Evolutionary conservation across 2,888 invertebrate species (phyloP).

Genomic region (Gibbula magus): DNA sequence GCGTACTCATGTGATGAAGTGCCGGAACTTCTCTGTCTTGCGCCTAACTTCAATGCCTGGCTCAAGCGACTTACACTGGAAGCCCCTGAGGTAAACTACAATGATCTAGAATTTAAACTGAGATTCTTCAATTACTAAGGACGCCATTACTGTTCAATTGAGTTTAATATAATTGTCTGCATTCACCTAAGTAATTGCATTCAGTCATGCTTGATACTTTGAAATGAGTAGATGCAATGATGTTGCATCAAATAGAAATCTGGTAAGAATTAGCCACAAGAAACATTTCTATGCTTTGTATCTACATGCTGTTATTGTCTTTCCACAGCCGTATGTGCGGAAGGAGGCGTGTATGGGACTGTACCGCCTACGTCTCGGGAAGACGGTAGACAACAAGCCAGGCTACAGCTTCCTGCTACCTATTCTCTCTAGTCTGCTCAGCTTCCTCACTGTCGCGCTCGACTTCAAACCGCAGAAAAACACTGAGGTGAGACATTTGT

Average conservation of each 20-base stretch:
- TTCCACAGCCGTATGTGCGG: conserved; percentile 84
- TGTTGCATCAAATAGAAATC: too few species aligned
- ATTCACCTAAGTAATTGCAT: not conserved
- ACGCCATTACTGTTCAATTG: too few species aligned
- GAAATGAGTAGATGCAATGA: too few species aligned
- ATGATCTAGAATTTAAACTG: too few species aligned
- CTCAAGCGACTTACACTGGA: conserved; percentile 89
- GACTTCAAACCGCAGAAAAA: conserved; percentile 81
- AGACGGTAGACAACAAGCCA: conserved; percentile 72
- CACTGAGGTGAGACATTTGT: conserved; percentile 53
- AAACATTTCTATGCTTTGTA: too few species aligned
- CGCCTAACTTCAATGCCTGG: conserved; percentile 83
- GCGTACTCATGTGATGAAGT: conserved; percentile 90
- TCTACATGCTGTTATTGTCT: not conserved
- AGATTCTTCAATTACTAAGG: too few species aligned
- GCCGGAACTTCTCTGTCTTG: conserved; percentile 84
- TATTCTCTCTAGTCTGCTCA: conserved; percentile 86
- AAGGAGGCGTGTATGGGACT: conserved; percentile 93
- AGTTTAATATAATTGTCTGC: not conserved
- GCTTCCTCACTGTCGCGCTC: conserved; percentile 88
- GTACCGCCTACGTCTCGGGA: conserved; percentile 89
- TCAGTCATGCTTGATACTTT: not conserved
- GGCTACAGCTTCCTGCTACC: conserved; percentile 80
- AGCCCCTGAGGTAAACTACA: conserved; percentile 83
- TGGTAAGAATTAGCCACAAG: too few species aligned